Base-by-base conservation (phyloP, 2,797 vertebrate genomes). In the Gephyroberyx darwinii region DNA sequence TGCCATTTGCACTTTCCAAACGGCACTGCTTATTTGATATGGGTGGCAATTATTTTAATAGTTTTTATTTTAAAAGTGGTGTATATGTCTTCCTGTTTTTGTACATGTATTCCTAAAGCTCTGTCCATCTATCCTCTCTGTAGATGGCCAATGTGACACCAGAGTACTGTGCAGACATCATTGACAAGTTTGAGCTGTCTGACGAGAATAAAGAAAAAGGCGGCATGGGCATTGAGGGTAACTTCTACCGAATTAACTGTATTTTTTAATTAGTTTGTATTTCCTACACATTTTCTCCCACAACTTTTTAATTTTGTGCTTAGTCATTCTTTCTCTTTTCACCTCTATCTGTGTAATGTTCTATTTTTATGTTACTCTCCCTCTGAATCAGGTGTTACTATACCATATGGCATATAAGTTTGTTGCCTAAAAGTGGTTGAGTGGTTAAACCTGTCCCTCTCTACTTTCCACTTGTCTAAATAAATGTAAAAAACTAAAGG, bases 161-260 rank as follows among this genome's bases (percentile, higher is more conserved):
- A 55, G 97, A 99, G 71, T 95, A 94, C 66, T 95, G 95, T 73
- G 92, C 95, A 85, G 96, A 98, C 88, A 93, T 99, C 90, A 95
- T 98, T 83, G 92, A 94, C 84, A 98, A 97, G 87, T 99, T 99
- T 88, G 98, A 99, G 86, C 86, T 95, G 67, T 96, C 95, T 0
- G 95, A 96, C 65, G 97, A 99, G 90, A 96, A 98, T 89, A 98
- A 97, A 90, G 91, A 92, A 62, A 95, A 92, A 71, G 94, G 94
- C 5, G 78, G 98, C 71, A 91, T 99, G 86, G 97, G 98, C 60
- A 96, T 99, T 77, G 98, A 99, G 93, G 98, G 98, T 98, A 94
- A 93, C 26, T 54, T 53, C 65, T 30, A 31, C 1, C 2, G 4
- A 35, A 48, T 22, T 65, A 5, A 13, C 22, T 9, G 2, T 43